These are phyloP conservation scores for Boulengeromyrus knoepffleri DNA, from an alignment of 2,113 vertebrate genomes.

Conservation along the genomic window DNA sequence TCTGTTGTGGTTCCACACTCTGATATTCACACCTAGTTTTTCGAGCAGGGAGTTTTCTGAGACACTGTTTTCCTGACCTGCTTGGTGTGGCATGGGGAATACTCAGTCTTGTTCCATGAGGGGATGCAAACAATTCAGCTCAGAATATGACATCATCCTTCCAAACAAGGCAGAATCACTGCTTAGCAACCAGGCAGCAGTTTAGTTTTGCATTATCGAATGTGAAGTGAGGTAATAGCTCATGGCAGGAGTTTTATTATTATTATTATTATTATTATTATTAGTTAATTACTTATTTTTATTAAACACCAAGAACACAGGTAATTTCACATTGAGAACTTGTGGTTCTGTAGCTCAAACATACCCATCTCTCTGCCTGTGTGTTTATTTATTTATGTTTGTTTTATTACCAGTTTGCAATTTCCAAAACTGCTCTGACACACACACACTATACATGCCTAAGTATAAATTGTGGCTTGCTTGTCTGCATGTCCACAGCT, in stretches of 20 bases:
- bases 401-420: not conserved
- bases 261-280: not conserved
- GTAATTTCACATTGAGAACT: not conserved
- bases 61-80: not conserved
- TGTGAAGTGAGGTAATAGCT: not conserved
- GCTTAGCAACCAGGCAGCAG: constrained; percentile 32
- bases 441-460: not conserved
- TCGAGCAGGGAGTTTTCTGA: not conserved
- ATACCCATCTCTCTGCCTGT: not conserved
- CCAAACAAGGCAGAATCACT: constrained; percentile 14
- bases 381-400: not conserved
- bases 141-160: constrained; percentile 9
- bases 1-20: not conserved
- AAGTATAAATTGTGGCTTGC: not conserved
- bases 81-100: not conserved
- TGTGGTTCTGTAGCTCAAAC: not conserved
- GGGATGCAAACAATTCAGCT: not conserved
- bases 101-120: not conserved
- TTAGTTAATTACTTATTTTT: not conserved
- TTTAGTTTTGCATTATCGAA: not conserved
- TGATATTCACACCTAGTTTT: not conserved
- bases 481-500: not conserved
- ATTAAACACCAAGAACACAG: not conserved
- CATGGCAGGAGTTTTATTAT: not conserved
- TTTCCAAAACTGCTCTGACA: not conserved